Evolutionary conservation across 1,140 invertebrate genomes (phyloP), one percentile per base, ranked within the genome.

Genomic region (Stenopsyche tienmushanensis): DNA sequence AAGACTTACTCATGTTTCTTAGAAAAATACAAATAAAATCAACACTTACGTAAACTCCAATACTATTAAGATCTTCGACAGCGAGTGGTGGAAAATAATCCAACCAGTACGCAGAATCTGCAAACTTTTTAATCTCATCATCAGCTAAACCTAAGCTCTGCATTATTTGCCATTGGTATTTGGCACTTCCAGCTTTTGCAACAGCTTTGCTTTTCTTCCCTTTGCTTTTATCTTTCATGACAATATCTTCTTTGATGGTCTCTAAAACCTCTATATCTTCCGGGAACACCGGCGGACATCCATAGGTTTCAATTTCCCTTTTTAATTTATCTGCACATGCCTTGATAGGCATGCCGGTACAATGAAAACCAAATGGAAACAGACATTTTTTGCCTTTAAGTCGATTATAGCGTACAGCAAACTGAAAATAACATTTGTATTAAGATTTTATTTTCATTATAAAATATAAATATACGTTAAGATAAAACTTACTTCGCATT

Each of bases 111-210:
- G 84, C 77, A 13, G 92, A 85, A 82, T 99, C 88, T 24, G 96
- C 89, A 86, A 99, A 99, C 54, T 91, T 84, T 67, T 87, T 86
- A 57, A 99, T 99, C 76, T 99, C 95, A 52, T 93, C 88, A 74
- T 99, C 90, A 29, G 83, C 74, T 1, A 99, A 78, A 0, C 96
- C 97, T 50, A 99, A 79, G 75, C 91, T 90, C 75, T 90, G 82
- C 98, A 99, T 99, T 52, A 99, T 99, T 78, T 99, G 90, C 97
- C 97, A 99, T 75, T 99, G 98, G 76, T 93, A 99, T 77, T 97
- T 98, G 0, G 89, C 86, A 7, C 80, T 72, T 0, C 91, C 94
- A 10, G 90, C 81, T 82, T 99, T 99, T 0, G 97, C 96, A 1
- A 89, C 84, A n/a, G 92, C 92, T 84, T 99, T 99, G 76, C 94